Evolutionary conservation across 2,888 invertebrate genomes (phyloP).

Genomic region (Aethes cnicana): DNA sequence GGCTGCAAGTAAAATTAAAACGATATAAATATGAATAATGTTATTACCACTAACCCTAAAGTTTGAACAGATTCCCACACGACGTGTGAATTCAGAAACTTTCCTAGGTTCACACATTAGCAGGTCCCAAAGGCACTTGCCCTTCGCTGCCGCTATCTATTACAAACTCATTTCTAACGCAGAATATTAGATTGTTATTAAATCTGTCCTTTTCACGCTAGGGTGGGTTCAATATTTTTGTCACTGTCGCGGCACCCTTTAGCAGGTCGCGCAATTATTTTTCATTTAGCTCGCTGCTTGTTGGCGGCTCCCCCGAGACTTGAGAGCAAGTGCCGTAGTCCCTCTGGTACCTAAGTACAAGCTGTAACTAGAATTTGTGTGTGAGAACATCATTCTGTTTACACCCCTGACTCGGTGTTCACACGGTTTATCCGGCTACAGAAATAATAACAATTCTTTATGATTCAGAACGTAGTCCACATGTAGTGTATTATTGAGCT

Average conservation of each 20-base stretch:
- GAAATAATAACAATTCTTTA: neutral
- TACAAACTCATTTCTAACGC: conserved; percentile 38
- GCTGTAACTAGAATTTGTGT: conserved; percentile 61
- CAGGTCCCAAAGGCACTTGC: conserved; percentile 54
- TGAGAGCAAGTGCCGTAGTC: conserved; percentile 62
- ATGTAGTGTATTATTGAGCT: no score
- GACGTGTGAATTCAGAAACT: conserved; percentile 49
- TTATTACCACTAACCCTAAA: neutral
- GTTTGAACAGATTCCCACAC: conserved; percentile 2
- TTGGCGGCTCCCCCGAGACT: conserved; percentile 61
- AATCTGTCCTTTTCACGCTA: conserved; percentile 37
- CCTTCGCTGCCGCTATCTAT: conserved; percentile 35
- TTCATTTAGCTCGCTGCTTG: conserved; percentile 73
- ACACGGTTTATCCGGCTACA: conserved; percentile 38
- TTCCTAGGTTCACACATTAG: conserved; percentile 57
- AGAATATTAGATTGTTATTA: conserved; percentile 29
- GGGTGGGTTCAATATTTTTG: conserved; percentile 36
- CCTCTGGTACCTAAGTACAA: conserved; percentile 43
- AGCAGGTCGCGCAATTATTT: conserved; percentile 67
- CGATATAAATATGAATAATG: neutral
- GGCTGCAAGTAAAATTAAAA: neutral
- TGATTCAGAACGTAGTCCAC: no score
- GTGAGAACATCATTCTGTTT: conserved; percentile 60
- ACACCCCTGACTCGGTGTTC: conserved; percentile 39
- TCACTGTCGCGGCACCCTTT: conserved; percentile 37